Percentiles rank a stretch among this genome's conserved stretches.
Conservation (phyloP, 2,888 invertebrate genomes). For the Dyspetes luteomarginatus region DNA sequence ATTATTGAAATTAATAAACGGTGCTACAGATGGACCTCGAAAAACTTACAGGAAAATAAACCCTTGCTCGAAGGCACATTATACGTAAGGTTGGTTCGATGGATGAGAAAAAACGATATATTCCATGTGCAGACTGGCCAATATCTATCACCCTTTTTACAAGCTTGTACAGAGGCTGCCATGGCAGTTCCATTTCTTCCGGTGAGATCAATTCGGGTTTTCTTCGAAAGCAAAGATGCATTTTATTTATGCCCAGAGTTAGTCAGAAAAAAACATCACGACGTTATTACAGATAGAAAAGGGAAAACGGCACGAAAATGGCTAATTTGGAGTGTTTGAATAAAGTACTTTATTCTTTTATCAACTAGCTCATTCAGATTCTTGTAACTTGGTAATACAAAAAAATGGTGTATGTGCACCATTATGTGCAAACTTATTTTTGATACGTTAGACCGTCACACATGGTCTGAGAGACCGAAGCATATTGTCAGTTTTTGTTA, state of each 20-base stretch:
- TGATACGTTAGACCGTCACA: too few species aligned
- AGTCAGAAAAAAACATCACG: neutral
- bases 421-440: too few species aligned
- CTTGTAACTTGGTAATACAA: too few species aligned
- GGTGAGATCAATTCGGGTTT: conserved; percentile 91
- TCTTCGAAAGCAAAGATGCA: conserved; percentile 83
- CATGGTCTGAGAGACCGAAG: too few species aligned
- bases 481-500: too few species aligned
- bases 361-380: too few species aligned
- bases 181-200: conserved; percentile 91
- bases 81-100: conserved; percentile 72
- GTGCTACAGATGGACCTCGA: neutral
- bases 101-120: conserved; percentile 83
- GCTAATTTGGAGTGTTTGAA: too few species aligned
- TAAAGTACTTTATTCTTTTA: too few species aligned
- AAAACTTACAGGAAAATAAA: conserved; percentile 84
- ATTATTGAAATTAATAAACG: neutral
- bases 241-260: conserved; percentile 3
- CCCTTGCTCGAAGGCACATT: conserved; percentile 74
- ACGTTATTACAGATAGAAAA: neutral
- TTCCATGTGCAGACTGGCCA: conserved; percentile 85
- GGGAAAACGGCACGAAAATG: too few species aligned
- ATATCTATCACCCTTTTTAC: conserved; percentile 85
- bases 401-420: too few species aligned
- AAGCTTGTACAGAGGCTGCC: conserved; percentile 91